phyloP scores from a whole-genome alignment of 1,140 invertebrate genomes.

The Mizuhopecten yessoensis region DNA sequence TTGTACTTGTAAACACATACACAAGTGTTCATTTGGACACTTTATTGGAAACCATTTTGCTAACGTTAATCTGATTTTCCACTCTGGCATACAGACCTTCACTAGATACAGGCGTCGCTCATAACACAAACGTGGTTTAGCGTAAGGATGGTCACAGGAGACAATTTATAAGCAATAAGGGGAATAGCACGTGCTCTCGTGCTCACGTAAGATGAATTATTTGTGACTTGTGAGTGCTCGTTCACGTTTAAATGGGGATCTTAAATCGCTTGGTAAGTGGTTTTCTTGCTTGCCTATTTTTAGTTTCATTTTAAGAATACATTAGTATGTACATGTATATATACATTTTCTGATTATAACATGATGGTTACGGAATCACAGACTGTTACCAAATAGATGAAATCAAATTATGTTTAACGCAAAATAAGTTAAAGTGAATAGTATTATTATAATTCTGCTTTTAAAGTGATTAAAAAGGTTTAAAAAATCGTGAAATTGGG shows the following conservation, averaged over 20 bases:
- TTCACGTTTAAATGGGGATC: not conserved
- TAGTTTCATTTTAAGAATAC: no score
- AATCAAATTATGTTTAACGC: no score
- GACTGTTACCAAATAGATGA: no score
- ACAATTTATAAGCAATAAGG: not conserved
- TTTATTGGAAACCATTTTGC: not conserved
- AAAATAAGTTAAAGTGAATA: no score
- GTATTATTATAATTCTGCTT: no score
- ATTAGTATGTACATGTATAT: no score
- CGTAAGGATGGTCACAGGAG: not conserved
- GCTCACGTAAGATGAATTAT: not conserved
- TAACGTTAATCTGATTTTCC: not conserved
- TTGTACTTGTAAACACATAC: not conserved
- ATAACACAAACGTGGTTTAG: not conserved
- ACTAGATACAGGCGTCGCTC: not conserved
- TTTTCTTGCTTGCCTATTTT: not conserved
- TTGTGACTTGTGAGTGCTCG: not conserved
- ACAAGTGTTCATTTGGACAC: not conserved
- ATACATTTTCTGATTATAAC: no score
- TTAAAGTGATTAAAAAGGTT: no score
- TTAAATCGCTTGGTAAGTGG: slow-evolving; percentile 1
- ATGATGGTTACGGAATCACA: no score
- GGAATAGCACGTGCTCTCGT: not conserved
- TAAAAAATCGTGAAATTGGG: no score
- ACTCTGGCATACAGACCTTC: not conserved